Conservation (phyloP, 1,140 invertebrate genomes). For the Holotrichia oblita region DNA sequence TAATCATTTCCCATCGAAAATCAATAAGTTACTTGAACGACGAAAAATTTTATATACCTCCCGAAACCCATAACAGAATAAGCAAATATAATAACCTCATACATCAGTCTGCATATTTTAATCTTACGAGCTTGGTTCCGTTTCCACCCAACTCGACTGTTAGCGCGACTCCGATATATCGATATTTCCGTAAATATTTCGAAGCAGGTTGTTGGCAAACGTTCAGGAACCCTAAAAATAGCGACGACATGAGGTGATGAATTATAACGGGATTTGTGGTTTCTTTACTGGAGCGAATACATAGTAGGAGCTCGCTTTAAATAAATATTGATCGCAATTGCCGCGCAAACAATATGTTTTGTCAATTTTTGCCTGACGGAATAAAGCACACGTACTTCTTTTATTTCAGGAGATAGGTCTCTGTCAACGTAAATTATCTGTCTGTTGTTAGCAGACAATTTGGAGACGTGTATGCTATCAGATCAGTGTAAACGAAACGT, state of each 20-base stretch:
- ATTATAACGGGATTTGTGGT: neutral
- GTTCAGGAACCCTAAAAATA: neutral
- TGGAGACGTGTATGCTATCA: too few relatives aligned
- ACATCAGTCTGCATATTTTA: neutral
- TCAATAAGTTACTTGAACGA: neutral
- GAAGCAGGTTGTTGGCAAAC: neutral
- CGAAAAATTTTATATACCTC: neutral
- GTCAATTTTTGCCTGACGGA: neutral
- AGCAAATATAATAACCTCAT: slow-evolving; percentile 2
- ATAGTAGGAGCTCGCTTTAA: neutral
- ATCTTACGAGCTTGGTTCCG: neutral
- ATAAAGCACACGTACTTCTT: neutral
- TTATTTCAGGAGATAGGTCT: neutral
- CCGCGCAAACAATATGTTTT: neutral
- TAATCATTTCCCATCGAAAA: neutral
- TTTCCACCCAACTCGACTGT: neutral
- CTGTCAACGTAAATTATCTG: neutral
- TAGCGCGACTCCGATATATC: neutral
- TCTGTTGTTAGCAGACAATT: too few relatives aligned
- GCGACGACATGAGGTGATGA: neutral
- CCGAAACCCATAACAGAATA: neutral
- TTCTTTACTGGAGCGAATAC: neutral
- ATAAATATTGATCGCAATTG: neutral
- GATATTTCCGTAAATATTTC: neutral
- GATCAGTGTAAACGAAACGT: too few relatives aligned